Conservation (phyloP, 2,888 invertebrate species). For the Euphydryas editha region DNA sequence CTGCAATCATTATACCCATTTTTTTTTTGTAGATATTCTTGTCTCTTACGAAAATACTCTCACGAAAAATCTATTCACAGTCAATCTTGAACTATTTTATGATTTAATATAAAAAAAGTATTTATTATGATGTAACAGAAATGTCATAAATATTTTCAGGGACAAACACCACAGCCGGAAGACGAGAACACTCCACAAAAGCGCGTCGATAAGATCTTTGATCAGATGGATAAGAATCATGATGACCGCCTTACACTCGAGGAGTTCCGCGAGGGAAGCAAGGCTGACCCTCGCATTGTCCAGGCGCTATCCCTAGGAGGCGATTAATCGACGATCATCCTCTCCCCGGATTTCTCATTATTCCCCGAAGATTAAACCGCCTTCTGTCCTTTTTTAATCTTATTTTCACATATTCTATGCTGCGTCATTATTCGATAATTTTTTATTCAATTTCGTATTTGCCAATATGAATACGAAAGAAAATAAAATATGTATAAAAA, state of each 20-base stretch:
- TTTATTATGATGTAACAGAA: neutral
- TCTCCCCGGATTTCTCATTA: slow-evolving; percentile 81
- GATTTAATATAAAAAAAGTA: neutral
- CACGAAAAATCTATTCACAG: too few relatives aligned
- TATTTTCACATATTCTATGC: neutral
- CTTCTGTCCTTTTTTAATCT: slow-evolving; percentile 23
- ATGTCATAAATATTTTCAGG: slow-evolving; percentile 81
- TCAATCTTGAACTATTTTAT: too few relatives aligned
- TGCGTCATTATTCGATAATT: neutral
- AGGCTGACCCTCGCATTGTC: slow-evolving; percentile 98
- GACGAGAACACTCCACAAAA: slow-evolving; percentile 97
- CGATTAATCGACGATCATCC: slow-evolving; percentile 85
- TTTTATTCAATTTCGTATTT: slow-evolving; percentile 47
- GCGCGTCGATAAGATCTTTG: slow-evolving; percentile 98
- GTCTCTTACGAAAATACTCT: too few relatives aligned
- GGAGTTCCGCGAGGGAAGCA: slow-evolving; percentile 98
- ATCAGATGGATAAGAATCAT: slow-evolving; percentile 99
- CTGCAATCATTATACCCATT: too few relatives aligned
- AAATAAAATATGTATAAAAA: neutral
- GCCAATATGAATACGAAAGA: slow-evolving; percentile 55
- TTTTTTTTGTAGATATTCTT: too few relatives aligned
- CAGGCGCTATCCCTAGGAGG: slow-evolving; percentile 95
- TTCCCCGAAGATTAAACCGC: slow-evolving; percentile 49
- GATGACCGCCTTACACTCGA: slow-evolving; percentile 97
- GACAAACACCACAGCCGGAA: slow-evolving; percentile 93